phyloP scores from a whole-genome alignment of 2,113 vertebrate genomes.

The Lasiurus borealis region DNA sequence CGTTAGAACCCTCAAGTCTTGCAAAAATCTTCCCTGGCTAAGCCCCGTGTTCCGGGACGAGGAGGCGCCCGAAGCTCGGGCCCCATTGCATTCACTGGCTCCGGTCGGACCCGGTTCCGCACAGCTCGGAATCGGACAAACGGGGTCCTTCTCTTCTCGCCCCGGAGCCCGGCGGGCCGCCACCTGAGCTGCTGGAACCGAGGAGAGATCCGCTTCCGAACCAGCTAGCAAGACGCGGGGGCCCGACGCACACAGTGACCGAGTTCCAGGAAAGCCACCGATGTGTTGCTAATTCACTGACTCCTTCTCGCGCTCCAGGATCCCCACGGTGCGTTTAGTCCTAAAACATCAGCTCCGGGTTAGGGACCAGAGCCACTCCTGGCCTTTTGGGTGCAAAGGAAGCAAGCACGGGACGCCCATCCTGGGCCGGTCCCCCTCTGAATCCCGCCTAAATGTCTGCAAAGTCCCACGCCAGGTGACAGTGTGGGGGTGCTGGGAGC shows the following conservation, averaged over 20 bases:
- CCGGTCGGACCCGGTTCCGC: fast-evolving
- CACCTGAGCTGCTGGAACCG: background rate
- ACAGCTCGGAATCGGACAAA: background rate
- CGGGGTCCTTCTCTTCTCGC: background rate
- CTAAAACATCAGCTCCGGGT: fast-evolving
- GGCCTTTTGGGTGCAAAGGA: background rate
- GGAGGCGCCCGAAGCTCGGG: background rate
- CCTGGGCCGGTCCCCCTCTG: background rate
- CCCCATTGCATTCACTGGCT: background rate
- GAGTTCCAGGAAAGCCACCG: background rate
- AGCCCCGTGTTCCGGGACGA: background rate
- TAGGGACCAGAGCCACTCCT: background rate
- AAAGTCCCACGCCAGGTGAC: background rate
- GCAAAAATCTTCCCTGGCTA: background rate
- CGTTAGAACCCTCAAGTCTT: background rate
- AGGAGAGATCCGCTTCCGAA: background rate
- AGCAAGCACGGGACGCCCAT: background rate
- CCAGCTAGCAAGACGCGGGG: background rate
- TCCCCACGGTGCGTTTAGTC: fast-evolving
- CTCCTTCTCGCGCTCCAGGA: fast-evolving
- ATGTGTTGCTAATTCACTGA: background rate
- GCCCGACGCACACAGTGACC: fast-evolving
- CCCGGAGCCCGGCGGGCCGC: background rate
- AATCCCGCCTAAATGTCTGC: background rate
- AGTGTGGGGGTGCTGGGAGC: background rate